Percentiles rank a stretch among this genome's conserved stretches.
Conservation (phyloP, 2,113 vertebrate genomes). For the Alces alces region DNA sequence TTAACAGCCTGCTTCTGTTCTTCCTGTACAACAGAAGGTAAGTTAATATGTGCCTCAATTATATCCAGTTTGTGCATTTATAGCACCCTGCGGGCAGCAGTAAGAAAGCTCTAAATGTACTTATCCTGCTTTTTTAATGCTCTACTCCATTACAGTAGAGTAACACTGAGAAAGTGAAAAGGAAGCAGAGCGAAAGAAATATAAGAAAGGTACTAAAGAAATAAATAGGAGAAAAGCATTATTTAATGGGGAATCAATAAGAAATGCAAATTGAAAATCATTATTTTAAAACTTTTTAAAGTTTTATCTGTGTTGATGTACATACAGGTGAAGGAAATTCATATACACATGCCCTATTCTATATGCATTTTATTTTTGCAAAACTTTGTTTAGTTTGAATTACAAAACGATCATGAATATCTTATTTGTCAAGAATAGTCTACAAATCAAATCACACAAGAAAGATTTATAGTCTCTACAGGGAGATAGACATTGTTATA, state of each 20-base stretch:
- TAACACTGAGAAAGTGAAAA: conserved; percentile 34
- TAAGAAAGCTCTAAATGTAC: conserved; percentile 81
- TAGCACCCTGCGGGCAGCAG: conserved; percentile 83
- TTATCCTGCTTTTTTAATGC: conserved; percentile 80
- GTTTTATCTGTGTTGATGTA: background rate
- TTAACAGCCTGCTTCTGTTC: conserved; percentile 89
- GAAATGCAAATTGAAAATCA: conserved; percentile 53
- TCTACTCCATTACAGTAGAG: conserved; percentile 69
- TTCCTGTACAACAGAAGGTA: conserved; percentile 92
- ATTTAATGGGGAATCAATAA: conserved; percentile 71
- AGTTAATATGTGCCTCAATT: conserved; percentile 94
- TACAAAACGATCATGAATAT: background rate
- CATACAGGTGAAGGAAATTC: background rate
- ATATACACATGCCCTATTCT: background rate
- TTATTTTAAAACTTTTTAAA: conserved; percentile 5
- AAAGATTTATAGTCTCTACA: background rate
- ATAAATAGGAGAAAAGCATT: conserved; percentile 38
- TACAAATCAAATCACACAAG: background rate
- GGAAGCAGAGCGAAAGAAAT: background rate
- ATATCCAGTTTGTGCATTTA: conserved; percentile 93
- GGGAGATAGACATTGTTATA: background rate
- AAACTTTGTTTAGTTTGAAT: background rate
- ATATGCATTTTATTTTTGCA: background rate
- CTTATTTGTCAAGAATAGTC: background rate
- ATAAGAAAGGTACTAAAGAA: background rate